Evolutionary conservation across 2,113 vertebrate genomes (phyloP), one percentile per base, ranked within the genome.

Genomic region (Carollia perspicillata): DNA sequence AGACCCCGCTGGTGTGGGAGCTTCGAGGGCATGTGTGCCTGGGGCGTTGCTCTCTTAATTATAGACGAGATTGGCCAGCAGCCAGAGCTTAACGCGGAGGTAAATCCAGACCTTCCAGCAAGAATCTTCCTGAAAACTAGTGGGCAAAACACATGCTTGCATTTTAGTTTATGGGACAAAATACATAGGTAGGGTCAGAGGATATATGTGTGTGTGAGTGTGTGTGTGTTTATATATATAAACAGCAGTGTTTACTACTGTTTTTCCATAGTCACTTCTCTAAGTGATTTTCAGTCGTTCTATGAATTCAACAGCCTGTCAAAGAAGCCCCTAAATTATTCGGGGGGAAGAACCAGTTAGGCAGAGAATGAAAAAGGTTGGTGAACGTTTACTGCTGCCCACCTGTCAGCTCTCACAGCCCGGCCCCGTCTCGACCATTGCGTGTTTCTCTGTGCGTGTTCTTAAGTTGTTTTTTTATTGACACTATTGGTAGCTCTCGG

Each of bases 31-130:
- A 28, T 84, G 93, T 74, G 77, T 96, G 95, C 97, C 97, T 60
- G 98, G 97, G 94, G 8, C 1, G 74, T 88, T 97, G 97, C 93
- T 96, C 87, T 95, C 93, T 97, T 97, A 96, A 94, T 97, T 98
- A 96, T 95, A 97, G 89, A 30, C 60, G 95, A 97, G 95, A 97
- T 75, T 97, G 91, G 91, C 55, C 89, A 71, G 92, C 96, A 91
- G 22, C 81, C 71, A 94, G 95, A 97, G 95, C 85, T 97, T 96
- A 96, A 96, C 80, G 96, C 81, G 96, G 96, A 95, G 97, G 49
- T 94, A 95, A 97, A 93, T 89, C 92, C 91, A 92, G 72, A 90
- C 96, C 87, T 94, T 65, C 74, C 96, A 94, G 81, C 68, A 84
- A 74, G 53, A 42, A 13, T 72, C 77, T 53, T 60, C 71, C 14